Base-by-base conservation (phyloP, 2,797 vertebrate genomes). In the Petrocephalus schoutedeni region DNA sequence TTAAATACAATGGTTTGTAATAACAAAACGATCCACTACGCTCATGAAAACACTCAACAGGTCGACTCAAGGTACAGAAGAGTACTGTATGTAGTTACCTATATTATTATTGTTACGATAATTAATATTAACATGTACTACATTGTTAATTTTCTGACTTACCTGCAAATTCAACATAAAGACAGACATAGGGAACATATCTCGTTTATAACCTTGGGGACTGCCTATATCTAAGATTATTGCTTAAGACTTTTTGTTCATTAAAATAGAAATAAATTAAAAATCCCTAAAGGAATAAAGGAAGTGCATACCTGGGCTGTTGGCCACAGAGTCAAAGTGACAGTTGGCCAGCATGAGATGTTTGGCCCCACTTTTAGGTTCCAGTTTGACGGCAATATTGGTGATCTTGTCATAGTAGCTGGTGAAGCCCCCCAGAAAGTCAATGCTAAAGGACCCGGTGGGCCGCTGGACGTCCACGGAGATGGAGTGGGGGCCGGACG, bases 271-370 rank as follows among this genome's bases (percentile, higher is more conserved):
- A 9, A 53, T 5, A 56, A 28, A 28, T 21, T 16, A 85, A 82
- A 85, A 85, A 85, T 56, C 53, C 53, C 41, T 45, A 10, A 80
- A 51, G 9, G 49, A 53, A 28, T 12, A 23, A 4, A 84, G 10
- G 19, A 83, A n/a, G 14, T 32, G 0, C 82, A 51, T 94, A 99
- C 98, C 98, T 89, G 97, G 97, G 89, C 97, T 98, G 93, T 97
- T 97, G 71, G 97, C 96, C 92, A 99, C 98, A 0, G 97, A 97
- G 94, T 99, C 98, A 93, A 99, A 99, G 94, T 99, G 98, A 91
- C 98, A 99, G 91, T 99, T 99, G 59, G 98, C 97, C 61, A 99
- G 94, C 89, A 99, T 95, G 28, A 98, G 95, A 91, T 99, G 97
- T 91, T 97, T 92, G 0, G 97, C 94, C 53, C 97, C 97, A 0